A percentile compares a stretch with the other conserved stretches of the same genome.
phyloP scores from a whole-genome alignment of 35 echinoderm and acorn worm genomes.

The Anneissia japonica region DNA sequence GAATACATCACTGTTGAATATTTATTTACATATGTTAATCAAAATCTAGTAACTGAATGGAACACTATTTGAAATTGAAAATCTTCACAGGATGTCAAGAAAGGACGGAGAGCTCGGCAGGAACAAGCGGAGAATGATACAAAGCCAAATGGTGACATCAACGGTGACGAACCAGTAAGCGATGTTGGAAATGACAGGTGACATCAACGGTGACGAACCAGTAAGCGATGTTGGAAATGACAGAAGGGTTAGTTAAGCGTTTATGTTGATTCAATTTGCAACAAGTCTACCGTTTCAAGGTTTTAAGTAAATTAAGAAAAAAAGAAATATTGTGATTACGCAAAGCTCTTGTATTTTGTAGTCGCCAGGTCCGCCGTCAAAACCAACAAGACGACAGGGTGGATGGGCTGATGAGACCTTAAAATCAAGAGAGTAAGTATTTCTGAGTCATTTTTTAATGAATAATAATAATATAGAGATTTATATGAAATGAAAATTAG shows the following conservation, averaged over 20 bases:
- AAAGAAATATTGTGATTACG: background rate
- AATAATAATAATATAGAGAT: background rate
- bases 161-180: background rate
- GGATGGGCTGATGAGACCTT: slow-evolving; percentile 69
- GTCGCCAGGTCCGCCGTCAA: slow-evolving; percentile 9
- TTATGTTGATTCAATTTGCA: too few species aligned
- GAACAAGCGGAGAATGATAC: background rate
- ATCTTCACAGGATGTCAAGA: background rate
- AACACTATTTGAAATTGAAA: too few species aligned
- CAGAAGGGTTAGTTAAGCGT: background rate
- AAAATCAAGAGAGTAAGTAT: slow-evolving; percentile 48
- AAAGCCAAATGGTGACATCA: background rate
- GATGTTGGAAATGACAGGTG: background rate
- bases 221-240: background rate
- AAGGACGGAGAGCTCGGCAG: background rate
- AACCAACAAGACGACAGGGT: slow-evolving; percentile 66
- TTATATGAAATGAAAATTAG: background rate
- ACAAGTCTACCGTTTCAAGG: too few species aligned
- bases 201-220: background rate
- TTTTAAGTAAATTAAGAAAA: too few species aligned
- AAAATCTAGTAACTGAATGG: too few species aligned
- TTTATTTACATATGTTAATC: too few species aligned
- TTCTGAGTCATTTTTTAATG: background rate
- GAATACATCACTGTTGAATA: too few species aligned
- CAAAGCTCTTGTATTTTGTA: background rate